phyloP scores from a whole-genome alignment of 2,797 vertebrate genomes.

The Pyrocephalus nanus region DNA sequence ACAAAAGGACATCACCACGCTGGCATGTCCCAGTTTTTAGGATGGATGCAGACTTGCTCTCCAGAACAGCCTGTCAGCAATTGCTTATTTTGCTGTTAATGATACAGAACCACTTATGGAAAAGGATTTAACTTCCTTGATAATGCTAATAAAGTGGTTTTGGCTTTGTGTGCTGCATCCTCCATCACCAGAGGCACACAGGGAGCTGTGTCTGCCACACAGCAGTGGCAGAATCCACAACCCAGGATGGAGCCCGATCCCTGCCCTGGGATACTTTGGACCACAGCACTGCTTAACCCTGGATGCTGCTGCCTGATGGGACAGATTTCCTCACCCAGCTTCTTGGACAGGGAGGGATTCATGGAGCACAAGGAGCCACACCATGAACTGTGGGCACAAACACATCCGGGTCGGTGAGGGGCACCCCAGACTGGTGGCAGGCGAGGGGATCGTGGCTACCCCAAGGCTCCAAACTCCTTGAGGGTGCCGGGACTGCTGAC shows the following conservation, averaged over 20 bases:
- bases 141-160: neutral
- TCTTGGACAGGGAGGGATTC: neutral
- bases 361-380: neutral
- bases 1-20: neutral
- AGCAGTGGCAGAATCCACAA: neutral
- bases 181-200: neutral
- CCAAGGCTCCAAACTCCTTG: neutral
- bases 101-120: neutral
- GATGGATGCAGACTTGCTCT: neutral
- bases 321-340: neutral
- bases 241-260: rapidly evolving
- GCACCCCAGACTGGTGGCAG: neutral
- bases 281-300: rapidly evolving
- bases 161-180: neutral
- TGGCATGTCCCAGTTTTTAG: neutral
- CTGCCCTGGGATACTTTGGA: rapidly evolving
- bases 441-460: neutral
- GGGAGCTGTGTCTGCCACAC: neutral
- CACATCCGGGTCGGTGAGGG: neutral
- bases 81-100: neutral
- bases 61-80: neutral
- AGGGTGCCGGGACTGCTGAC: neutral
- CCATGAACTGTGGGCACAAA: neutral
- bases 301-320: neutral
- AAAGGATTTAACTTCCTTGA: neutral